Evolutionary conservation across 1,140 invertebrate genomes (phyloP), one percentile per base, ranked within the genome.

Genomic region (Drosophila pectinifera): DNA sequence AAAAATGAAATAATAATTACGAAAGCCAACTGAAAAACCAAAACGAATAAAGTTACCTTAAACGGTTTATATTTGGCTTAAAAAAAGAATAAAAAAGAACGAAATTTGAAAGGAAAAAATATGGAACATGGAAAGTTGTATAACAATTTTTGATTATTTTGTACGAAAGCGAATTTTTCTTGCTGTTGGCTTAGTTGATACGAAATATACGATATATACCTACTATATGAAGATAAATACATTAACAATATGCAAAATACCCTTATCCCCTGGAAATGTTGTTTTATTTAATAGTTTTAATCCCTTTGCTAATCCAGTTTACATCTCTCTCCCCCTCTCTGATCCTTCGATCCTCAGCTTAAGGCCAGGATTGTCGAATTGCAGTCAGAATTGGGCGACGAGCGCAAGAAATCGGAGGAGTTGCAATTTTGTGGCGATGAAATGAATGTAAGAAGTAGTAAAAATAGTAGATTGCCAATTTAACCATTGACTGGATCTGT

Each of bases 341-440:
- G 39, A 42, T 34, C 20, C 34, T 54, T 49, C 43, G 42, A 34
- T 38, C 45, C 63, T 34, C 43, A 92, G 92, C 73, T 92, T 7
- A 90, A 91, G 45, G 63, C 77, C 49, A 76, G 77, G 28, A 79
- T 92, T 28, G 41, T 61, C n/a, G 68, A 90, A 34, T 76, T 98
- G 20, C 91, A 93, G 46, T 93, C 94, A 42, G 95, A 96, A 76
- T 90, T 98, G 72, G 96, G 98, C 72, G 97, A 98, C 78, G 97
- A 98, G 80, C 95, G 94, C 84, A 95, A 96, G 83, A 98, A 97
- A 92, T 94, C 96, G 11, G 98, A 99, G 93, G 98, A 99, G 92
- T 93, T 98, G 46, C 95, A 97, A 88, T 95, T 97, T 76, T 94
- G 93, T 82, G 96, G 96, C 92, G 94, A 95, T 80, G 96, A 97